phyloP scores from a whole-genome alignment of 1,140 invertebrate genomes.

The Caenorhabditis tropicalis region DNA sequence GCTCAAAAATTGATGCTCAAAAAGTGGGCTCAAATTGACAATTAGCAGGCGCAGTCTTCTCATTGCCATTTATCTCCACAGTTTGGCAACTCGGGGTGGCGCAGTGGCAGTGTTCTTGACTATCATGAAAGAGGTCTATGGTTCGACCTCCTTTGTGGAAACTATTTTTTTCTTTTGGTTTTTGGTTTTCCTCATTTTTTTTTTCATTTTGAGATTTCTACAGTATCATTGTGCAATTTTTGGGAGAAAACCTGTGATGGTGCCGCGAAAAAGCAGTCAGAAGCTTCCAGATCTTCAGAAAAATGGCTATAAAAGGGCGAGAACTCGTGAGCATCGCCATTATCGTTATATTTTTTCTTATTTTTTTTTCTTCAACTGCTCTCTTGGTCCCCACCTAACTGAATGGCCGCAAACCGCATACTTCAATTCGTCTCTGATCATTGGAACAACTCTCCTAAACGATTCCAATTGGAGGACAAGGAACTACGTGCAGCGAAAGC shows the following conservation, averaged over 20 bases:
- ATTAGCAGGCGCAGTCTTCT: no score
- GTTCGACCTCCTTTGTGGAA: background rate
- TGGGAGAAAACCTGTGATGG: no score
- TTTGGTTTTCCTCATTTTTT: background rate
- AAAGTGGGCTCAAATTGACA: no score
- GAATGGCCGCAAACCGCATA: background rate
- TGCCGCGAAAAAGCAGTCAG: no score
- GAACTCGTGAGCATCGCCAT: no score
- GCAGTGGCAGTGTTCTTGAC: background rate
- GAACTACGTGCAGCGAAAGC: background rate
- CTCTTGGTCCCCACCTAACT: background rate
- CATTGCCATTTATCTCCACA: no score
- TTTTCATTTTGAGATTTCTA: background rate
- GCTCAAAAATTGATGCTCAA: no score
- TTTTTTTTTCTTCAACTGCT: background rate
- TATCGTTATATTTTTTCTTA: no score
- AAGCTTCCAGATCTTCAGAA: no score
- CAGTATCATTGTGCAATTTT: background rate
- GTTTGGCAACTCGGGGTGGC: background rate
- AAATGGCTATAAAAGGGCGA: no score
- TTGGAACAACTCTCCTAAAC: background rate
- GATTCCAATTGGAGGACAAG: background rate
- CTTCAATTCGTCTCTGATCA: background rate
- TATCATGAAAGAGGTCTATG: background rate
- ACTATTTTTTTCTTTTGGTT: background rate